phyloP scores from a whole-genome alignment of 1,140 invertebrate species.

The Procambarus virginalis region DNA sequence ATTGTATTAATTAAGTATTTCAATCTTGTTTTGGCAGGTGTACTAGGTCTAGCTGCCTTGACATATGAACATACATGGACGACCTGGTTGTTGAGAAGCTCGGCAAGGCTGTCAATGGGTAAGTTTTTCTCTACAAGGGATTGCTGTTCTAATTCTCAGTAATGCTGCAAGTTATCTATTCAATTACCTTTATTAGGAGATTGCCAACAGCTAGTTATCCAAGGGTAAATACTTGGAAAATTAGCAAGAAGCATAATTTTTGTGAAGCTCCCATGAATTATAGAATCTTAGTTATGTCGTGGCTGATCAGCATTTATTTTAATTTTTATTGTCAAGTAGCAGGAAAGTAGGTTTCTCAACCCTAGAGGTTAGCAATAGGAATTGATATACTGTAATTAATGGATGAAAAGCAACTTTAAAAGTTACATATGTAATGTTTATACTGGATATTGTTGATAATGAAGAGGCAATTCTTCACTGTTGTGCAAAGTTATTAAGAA shows the following conservation, averaged over 20 bases:
- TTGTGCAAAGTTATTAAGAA: slow-evolving; percentile 3
- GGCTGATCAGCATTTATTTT: neutral
- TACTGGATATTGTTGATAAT: slow-evolving; percentile 1
- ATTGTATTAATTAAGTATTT: no score
- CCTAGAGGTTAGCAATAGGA: neutral
- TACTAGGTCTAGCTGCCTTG: slow-evolving; percentile 22
- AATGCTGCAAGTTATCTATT: neutral
- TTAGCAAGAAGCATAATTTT: neutral
- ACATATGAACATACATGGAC: slow-evolving; percentile 69
- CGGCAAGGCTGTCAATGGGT: slow-evolving; percentile 68
- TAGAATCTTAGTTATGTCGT: neutral
- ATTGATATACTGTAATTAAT: neutral
- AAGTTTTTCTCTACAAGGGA: slow-evolving; percentile 13
- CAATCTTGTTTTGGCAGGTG: neutral
- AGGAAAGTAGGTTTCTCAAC: neutral
- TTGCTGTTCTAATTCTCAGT: neutral
- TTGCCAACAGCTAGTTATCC: neutral
- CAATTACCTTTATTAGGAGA: neutral
- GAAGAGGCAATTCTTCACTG: slow-evolving; percentile 1
- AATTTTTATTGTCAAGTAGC: neutral
- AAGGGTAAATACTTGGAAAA: neutral
- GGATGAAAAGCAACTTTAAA: neutral
- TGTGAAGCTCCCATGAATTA: neutral
- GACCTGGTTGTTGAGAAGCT: slow-evolving; percentile 68
- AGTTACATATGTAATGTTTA: neutral